Percentiles rank a stretch among this genome's conserved stretches.
phyloP scores from a whole-genome alignment of 1,140 invertebrate genomes.

The Macrobrachium nipponense region DNA sequence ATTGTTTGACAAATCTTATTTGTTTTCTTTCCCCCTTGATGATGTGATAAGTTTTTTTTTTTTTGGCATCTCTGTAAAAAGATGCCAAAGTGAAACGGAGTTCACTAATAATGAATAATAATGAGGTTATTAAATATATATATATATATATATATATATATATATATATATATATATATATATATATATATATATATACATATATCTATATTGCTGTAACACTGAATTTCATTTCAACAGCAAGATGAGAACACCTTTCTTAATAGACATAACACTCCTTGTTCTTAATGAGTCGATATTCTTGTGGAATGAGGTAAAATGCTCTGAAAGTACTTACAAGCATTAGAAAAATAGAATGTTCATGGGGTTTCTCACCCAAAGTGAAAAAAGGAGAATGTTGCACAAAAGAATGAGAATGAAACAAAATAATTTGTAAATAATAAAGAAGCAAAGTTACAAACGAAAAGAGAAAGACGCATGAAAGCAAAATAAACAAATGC shows the following conservation, averaged over 20 bases:
- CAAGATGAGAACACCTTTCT: no score
- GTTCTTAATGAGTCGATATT: no score
- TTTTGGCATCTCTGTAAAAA: background rate
- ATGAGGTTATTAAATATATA: background rate
- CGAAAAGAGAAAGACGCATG: background rate
- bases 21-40: background rate
- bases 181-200: background rate
- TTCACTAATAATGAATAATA: background rate
- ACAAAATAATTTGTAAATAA: background rate
- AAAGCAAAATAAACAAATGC: background rate
- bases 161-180: background rate
- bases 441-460: background rate
- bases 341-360: no score
- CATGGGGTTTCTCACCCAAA: no score
- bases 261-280: no score
- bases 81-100: background rate
- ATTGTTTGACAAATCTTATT: constrained; percentile 51
- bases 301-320: no score
- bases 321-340: no score
- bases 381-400: background rate
- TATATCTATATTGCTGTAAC: background rate
- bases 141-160: background rate
- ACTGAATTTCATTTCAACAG: background rate
- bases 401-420: constrained; percentile 9
- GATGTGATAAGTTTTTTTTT: background rate